A percentile compares a stretch with the other conserved stretches of the same genome.
Conservation (phyloP, 2,888 invertebrate species). For the Zelleria hepariella region DNA sequence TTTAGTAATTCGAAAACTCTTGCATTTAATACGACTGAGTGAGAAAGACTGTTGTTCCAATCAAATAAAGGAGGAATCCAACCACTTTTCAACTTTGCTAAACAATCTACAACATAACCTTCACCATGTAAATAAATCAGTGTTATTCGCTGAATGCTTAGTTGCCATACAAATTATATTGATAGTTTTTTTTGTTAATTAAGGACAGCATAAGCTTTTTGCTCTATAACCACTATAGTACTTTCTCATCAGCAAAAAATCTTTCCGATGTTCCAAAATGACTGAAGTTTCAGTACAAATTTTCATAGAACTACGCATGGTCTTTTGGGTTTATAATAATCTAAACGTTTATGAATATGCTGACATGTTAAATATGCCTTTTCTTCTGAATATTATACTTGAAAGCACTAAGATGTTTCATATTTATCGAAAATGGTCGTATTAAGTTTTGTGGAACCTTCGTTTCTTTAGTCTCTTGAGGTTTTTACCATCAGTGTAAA, state of each 20-base stretch:
- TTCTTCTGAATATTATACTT: background rate
- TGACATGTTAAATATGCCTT: background rate
- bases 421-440: background rate
- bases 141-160: slow-evolving; percentile 59
- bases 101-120: slow-evolving; percentile 11
- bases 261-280: background rate
- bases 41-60: slow-evolving; percentile 55
- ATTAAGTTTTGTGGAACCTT: background rate
- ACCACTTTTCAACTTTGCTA: slow-evolving; percentile 6
- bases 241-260: background rate
- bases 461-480: background rate
- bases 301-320: background rate
- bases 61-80: too few relatives aligned
- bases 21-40: slow-evolving; percentile 57
- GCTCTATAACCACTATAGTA: background rate
- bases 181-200: slow-evolving; percentile 46
- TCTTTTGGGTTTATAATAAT: background rate
- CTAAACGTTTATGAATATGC: background rate
- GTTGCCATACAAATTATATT: slow-evolving; percentile 68
- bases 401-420: background rate
- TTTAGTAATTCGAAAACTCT: slow-evolving; percentile 22
- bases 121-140: slow-evolving; percentile 59
- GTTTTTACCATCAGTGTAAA: slow-evolving; percentile 1
- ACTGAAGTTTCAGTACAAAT: slow-evolving; percentile 5
- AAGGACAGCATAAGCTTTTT: slow-evolving; percentile 23